phyloP scores from a whole-genome alignment of 2,113 vertebrate species.

The Erinaceus europaeus region DNA sequence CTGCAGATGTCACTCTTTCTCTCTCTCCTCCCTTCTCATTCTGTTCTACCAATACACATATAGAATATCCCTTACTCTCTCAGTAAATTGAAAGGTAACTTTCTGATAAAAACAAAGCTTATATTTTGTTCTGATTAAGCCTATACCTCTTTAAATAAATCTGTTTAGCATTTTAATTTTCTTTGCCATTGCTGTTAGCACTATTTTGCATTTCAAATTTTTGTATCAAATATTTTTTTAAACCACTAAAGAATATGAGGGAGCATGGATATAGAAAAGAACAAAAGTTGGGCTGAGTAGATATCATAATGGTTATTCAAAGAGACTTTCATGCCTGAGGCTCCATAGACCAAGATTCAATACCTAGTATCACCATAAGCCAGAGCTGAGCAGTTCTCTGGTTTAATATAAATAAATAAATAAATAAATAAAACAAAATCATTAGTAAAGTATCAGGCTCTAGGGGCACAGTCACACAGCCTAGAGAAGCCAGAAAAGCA shows the following conservation, averaged over 20 bases:
- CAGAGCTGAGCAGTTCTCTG: too few relatives aligned
- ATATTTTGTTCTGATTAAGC: background rate
- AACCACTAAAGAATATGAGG: background rate
- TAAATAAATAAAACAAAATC: too few relatives aligned
- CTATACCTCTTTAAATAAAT: background rate
- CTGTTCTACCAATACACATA: too few relatives aligned
- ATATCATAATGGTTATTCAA: too few relatives aligned
- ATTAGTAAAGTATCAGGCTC: background rate
- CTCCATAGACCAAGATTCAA: too few relatives aligned
- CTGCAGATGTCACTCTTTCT: too few relatives aligned
- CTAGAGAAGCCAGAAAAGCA: background rate
- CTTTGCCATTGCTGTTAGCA: background rate
- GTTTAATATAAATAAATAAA: too few relatives aligned
- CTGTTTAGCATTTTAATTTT: background rate
- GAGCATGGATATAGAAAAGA: background rate
- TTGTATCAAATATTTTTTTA: background rate
- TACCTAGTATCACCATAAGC: too few relatives aligned
- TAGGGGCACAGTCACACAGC: background rate
- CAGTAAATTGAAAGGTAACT: background rate
- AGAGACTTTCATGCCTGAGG: too few relatives aligned
- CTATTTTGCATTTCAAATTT: slow-evolving; percentile 21
- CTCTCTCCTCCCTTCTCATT: too few relatives aligned
- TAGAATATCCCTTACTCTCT: background rate
- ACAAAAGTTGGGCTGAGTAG: too few relatives aligned
- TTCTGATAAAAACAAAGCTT: background rate